Evolutionary conservation across 2,888 invertebrate species (phyloP).

Genomic region (Osedax frankpressi): DNA sequence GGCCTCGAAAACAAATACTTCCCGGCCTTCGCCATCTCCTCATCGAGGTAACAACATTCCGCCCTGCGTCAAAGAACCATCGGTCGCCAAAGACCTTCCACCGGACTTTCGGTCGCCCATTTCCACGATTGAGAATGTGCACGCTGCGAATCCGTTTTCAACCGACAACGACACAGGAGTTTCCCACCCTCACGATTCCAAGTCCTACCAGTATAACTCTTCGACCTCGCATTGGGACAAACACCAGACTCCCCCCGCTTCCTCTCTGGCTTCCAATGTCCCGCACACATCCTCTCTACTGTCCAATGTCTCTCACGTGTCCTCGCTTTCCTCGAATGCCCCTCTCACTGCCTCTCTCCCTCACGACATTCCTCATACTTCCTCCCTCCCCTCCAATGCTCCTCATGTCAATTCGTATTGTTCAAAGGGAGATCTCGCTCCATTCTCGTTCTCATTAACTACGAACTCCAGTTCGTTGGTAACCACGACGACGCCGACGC

Average conservation of each 20-base stretch:
- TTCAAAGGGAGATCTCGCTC: neutral
- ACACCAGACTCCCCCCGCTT: neutral
- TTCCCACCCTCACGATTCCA: neutral
- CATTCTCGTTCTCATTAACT: neutral
- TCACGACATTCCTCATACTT: no score
- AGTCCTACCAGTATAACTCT: neutral
- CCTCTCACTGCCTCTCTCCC: neutral
- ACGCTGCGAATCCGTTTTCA: neutral
- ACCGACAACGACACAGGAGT: neutral
- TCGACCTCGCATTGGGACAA: neutral
- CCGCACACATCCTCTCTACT: no score
- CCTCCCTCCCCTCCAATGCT: neutral
- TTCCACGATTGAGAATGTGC: neutral
- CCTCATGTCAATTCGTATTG: neutral
- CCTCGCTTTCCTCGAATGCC: neutral
- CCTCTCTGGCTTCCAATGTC: no score
- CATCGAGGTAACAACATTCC: no score
- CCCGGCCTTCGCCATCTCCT: no score
- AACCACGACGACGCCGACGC: neutral
- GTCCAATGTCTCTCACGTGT: no score
- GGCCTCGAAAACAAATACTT: no score
- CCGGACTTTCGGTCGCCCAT: neutral
- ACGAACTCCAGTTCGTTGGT: neutral
- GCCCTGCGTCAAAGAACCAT: no score
- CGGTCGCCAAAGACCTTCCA: no score